A percentile compares a stretch with the other conserved stretches of the same genome.
phyloP scores from a whole-genome alignment of 2,888 invertebrate species.

The Amiota mariae region DNA sequence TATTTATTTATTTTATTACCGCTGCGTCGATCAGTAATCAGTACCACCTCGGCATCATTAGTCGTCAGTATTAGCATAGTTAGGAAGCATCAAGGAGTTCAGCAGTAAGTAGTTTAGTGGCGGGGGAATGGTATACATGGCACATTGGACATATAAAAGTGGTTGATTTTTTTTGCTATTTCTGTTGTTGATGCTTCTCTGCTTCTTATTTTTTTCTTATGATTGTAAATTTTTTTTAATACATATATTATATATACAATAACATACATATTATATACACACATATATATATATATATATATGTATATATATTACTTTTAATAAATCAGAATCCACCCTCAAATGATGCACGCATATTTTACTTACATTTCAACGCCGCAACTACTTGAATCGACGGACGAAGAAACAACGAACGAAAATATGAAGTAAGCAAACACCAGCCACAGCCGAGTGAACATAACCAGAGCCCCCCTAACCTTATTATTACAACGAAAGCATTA shows the following conservation, averaged over 20 bases:
- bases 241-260: background rate
- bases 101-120: too few relatives aligned
- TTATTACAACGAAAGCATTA: background rate
- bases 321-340: conserved; percentile 56
- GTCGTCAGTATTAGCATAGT: too few relatives aligned
- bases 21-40: too few relatives aligned
- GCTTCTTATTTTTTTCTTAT: too few relatives aligned
- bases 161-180: too few relatives aligned
- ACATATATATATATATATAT: background rate
- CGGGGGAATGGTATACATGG: too few relatives aligned
- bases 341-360: conserved; percentile 56
- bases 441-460: background rate
- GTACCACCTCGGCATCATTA: too few relatives aligned
- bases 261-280: background rate
- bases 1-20: too few relatives aligned
- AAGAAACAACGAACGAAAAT: background rate
- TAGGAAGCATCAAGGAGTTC: too few relatives aligned
- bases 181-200: too few relatives aligned
- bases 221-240: background rate
- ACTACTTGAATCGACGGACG: conserved; percentile 4
- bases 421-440: conserved; percentile 1
- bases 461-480: background rate
- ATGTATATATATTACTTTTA: conserved; percentile 31
- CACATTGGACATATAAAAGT: too few relatives aligned
- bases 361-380: conserved; percentile 12